Percentiles rank a stretch among this genome's conserved stretches.
These are phyloP conservation scores for Pipra filicauda DNA, from an alignment of 2,113 vertebrate species.

Conservation along the genomic window DNA sequence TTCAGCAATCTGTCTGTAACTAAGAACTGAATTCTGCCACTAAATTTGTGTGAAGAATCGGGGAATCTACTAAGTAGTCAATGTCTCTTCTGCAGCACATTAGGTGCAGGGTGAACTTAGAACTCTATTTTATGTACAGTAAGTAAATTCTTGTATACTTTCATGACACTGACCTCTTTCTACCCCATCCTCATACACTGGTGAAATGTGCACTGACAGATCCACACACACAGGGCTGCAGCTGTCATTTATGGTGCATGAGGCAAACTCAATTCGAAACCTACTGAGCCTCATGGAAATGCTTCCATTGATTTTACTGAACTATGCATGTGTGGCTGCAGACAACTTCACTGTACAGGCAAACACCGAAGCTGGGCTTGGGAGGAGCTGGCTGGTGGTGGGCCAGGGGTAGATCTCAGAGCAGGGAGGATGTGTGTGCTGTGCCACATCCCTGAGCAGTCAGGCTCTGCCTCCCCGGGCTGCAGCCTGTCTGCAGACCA, in stretches of 20 bases:
- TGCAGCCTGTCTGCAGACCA: neutral
- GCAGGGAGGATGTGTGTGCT: neutral
- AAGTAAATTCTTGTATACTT: neutral
- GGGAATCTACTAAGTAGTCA: neutral
- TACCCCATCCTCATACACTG: neutral
- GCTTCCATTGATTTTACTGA: neutral
- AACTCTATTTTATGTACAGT: neutral
- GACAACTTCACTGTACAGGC: neutral
- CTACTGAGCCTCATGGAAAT: neutral
- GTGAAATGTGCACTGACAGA: rapidly evolving
- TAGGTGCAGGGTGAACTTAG: neutral
- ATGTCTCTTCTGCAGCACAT: neutral
- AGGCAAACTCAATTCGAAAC: neutral
- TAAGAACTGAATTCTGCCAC: neutral
- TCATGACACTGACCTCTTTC: neutral
- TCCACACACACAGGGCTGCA: rapidly evolving
- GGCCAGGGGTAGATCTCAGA: rapidly evolving
- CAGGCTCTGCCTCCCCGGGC: neutral
- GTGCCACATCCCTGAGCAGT: rapidly evolving
- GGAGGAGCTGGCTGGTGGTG: neutral
- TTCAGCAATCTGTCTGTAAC: neutral
- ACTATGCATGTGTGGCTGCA: neutral
- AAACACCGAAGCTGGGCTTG: neutral
- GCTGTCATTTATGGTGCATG: neutral
- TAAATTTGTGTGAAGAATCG: neutral